Conservation (phyloP, 2,888 invertebrate genomes). For the Lampropteryx suffumata region DNA sequence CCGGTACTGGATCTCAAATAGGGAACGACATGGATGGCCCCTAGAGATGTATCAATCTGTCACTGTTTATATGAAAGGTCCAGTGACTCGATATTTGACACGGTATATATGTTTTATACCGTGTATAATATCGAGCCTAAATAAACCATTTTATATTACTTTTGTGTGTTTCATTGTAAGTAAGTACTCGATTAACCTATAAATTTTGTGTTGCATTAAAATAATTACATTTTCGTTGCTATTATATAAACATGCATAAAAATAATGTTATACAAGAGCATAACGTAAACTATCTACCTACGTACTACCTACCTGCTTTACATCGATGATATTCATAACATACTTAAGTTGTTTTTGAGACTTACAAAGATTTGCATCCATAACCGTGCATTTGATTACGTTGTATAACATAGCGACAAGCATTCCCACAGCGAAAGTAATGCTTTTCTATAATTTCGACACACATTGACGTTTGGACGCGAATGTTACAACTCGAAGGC, state of each 20-base stretch:
- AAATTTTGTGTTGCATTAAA: not conserved
- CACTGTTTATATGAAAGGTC: too few species aligned
- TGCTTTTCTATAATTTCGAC: conserved; percentile 3
- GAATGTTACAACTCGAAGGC: not conserved
- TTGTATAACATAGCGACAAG: conserved; percentile 15
- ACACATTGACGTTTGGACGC: conserved; percentile 6
- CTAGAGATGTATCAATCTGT: too few species aligned
- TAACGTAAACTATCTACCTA: not conserved
- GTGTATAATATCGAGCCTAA: too few species aligned
- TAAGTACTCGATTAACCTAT: too few species aligned
- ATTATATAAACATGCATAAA: conserved; percentile 5
- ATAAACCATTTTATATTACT: too few species aligned
- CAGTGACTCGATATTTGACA: too few species aligned
- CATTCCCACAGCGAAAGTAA: conserved; percentile 30
- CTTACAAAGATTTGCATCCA: conserved; percentile 8
- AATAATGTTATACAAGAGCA: conserved; percentile 5
- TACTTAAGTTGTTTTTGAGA: conserved; percentile 9
- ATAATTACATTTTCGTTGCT: conserved; percentile 7
- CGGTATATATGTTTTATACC: too few species aligned
- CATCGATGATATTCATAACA: conserved; percentile 11
- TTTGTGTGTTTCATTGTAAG: too few species aligned
- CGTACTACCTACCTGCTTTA: not conserved
- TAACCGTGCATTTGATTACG: conserved; percentile 6
- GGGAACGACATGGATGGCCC: too few species aligned
- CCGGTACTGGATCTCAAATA: too few species aligned